These are phyloP conservation scores for Typhlichthys subterraneus DNA, from an alignment of 2,797 vertebrate species.

Conservation along the genomic window DNA sequence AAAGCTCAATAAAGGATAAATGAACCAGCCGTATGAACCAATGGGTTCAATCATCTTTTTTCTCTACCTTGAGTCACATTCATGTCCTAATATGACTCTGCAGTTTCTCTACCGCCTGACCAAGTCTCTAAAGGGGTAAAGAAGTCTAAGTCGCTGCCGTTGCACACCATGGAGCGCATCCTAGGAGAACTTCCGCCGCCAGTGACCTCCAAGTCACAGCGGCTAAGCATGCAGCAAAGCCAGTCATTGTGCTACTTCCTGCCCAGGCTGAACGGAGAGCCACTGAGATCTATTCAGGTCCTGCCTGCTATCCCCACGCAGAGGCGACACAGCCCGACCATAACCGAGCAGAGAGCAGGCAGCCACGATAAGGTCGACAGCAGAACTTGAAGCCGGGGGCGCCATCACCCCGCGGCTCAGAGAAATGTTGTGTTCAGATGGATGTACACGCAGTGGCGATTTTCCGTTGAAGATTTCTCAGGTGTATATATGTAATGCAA, in stretches of 20 bases:
- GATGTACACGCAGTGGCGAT: neutral
- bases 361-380: neutral
- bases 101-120: conserved; percentile 65
- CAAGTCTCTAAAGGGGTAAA: conserved; percentile 64
- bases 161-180: conserved; percentile 53
- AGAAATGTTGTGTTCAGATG: neutral
- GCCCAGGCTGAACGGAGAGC: conserved; percentile 71
- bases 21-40: too few relatives aligned
- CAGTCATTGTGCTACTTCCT: conserved; percentile 65
- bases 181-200: conserved; percentile 55
- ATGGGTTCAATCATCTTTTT: neutral
- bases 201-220: conserved; percentile 46
- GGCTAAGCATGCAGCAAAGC: conserved; percentile 54
- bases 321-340: conserved; percentile 57
- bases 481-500: neutral
- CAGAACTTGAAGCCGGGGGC: conserved; percentile 7
- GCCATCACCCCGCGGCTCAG: neutral
- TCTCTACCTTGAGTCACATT: neutral
- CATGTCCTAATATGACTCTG: neutral
- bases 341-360: conserved; percentile 3
- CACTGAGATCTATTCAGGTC: conserved; percentile 73
- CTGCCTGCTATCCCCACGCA: conserved; percentile 85
- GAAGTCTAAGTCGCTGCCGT: conserved; percentile 74
- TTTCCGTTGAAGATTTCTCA: neutral
- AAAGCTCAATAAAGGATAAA: too few relatives aligned